Conservation (phyloP, 2,113 vertebrate species). For the Archilochus colubris region DNA sequence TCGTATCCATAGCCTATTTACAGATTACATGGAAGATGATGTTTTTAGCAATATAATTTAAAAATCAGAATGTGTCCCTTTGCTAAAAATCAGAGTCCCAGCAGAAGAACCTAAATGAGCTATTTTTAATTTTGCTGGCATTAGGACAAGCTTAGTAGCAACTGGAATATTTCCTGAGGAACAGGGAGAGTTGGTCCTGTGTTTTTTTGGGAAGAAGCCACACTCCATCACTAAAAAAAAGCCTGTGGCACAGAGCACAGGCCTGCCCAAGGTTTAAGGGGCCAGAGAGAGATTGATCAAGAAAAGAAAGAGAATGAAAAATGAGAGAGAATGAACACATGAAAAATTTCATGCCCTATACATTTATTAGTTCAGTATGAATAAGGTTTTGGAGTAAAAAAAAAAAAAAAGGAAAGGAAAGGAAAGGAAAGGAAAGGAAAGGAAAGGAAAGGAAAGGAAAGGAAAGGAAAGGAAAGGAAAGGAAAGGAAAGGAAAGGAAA, state of each 20-base stretch:
- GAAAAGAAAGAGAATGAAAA: not conserved
- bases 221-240: not conserved
- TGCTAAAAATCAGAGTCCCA: not conserved
- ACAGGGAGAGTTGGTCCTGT: not conserved
- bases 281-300: not conserved
- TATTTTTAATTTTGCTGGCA: not conserved
- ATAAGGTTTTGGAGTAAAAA: not conserved
- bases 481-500: not conserved
- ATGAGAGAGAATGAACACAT: not conserved
- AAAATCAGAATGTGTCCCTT: not conserved
- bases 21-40: not conserved
- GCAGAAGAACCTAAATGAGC: not conserved
- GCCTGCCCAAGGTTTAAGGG: rapidly evolving
- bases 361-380: not conserved
- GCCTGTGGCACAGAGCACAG: not conserved
- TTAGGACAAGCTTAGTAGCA: not conserved
- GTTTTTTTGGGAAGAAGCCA: not conserved
- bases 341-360: not conserved
- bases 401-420: not conserved
- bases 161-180: not conserved
- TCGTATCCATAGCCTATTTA: not conserved
- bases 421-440: too few species aligned
- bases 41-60: not conserved
- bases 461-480: too few species aligned
- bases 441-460: not conserved